Conservation (phyloP, 2,797 vertebrate genomes). For the Neostethus bicornis region DNA sequence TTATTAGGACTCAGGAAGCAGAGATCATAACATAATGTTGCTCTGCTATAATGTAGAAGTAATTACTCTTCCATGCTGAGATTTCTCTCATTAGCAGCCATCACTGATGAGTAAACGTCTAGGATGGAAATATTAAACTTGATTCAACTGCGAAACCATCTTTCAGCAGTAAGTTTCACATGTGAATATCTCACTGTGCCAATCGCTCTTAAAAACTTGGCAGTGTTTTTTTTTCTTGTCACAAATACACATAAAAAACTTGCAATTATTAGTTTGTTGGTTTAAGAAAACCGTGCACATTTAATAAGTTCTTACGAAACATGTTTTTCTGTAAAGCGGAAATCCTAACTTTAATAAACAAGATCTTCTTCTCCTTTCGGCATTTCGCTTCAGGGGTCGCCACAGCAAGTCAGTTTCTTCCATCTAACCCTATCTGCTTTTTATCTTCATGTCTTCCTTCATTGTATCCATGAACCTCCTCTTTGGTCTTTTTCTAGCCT, state of each 20-base stretch:
- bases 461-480: too few species aligned
- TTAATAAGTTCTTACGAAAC: neutral
- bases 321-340: slow-evolving; percentile 6
- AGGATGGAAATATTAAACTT: slow-evolving; percentile 19
- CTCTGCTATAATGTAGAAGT: slow-evolving; percentile 48
- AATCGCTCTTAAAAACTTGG: neutral
- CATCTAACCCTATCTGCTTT: too few species aligned
- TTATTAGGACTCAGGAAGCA: slow-evolving; percentile 38
- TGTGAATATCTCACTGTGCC: slow-evolving; percentile 3
- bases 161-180: slow-evolving; percentile 9
- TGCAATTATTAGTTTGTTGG: neutral
- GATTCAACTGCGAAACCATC: slow-evolving; percentile 9
- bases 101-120: slow-evolving; percentile 29
- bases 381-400: too few species aligned
- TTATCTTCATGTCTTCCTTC: too few species aligned
- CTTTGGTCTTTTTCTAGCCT: too few species aligned
- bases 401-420: too few species aligned
- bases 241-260: slow-evolving; percentile 1
- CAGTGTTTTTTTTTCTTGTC: neutral
- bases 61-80: slow-evolving; percentile 55
- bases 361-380: too few species aligned
- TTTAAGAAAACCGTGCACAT: neutral
- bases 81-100: slow-evolving; percentile 54
- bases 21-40: slow-evolving; percentile 44
- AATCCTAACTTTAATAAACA: neutral